These are phyloP conservation scores for Baryphthengus martii DNA, from an alignment of 2,113 vertebrate species.

Conservation along the genomic window DNA sequence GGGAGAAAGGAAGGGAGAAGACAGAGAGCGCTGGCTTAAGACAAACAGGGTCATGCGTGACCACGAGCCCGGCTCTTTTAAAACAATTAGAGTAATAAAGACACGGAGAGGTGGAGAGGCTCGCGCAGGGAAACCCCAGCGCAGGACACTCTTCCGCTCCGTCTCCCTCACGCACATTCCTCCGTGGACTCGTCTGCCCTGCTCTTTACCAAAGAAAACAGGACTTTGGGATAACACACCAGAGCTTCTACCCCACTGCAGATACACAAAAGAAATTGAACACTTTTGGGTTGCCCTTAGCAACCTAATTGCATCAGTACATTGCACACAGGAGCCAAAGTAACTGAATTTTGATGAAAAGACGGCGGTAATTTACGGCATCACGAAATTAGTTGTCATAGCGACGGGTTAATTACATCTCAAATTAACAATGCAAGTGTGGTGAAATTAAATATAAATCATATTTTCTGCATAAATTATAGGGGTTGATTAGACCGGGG, in stretches of 20 bases:
- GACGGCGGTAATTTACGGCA: constrained; percentile 99
- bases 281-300: constrained; percentile 99
- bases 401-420: constrained; percentile 99
- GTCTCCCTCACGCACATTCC: constrained; percentile 63
- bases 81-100: constrained; percentile 61
- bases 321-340: constrained; percentile 99
- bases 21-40: not conserved
- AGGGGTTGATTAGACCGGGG: constrained; percentile 99
- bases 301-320: constrained; percentile 99
- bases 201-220: constrained; percentile 76
- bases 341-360: constrained; percentile 99
- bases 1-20: not conserved
- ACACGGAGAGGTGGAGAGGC: constrained; percentile 37
- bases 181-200: constrained; percentile 56
- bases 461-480: constrained; percentile 99
- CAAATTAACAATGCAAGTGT: constrained; percentile 99
- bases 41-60: not conserved
- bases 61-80: constrained; percentile 32
- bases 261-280: constrained; percentile 98
- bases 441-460: constrained; percentile 99
- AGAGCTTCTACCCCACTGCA: constrained; percentile 94
- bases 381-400: constrained; percentile 99
- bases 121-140: constrained; percentile 19
- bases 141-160: constrained; percentile 40
- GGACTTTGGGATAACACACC: constrained; percentile 84